Evolutionary conservation across 2,113 vertebrate species (phyloP), one percentile per base, ranked within the genome.

Genomic region (Anhinga rufa): DNA sequence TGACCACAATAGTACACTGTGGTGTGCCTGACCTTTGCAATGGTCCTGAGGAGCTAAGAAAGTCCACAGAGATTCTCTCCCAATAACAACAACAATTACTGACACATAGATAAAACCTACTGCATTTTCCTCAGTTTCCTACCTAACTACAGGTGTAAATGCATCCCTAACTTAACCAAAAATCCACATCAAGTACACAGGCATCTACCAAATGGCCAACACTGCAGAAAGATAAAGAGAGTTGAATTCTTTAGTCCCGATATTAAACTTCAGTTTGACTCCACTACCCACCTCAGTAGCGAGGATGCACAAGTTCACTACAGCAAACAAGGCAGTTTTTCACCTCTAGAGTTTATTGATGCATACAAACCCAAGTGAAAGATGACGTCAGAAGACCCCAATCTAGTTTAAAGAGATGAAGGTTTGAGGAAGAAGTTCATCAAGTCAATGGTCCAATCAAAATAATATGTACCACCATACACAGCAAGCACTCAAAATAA

Each of bases 1-100:
- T 1, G 25, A 58, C 36, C 44, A 44, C 1, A 2, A 26, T 0
- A 46, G n/a, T 4, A 54, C 28, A 8, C 12, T 32, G 32, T 10
- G 12, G 14, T 29, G 14, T 42, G n/a, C 17, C 57, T 55, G 78
- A 84, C 22, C 60, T 57, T 51, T 60, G n/a, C 42, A 90, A 68
- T 12, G 46, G 57, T 25, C 36, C 61, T 17, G 28, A 81, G 25
- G 69, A 85, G 38, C 38, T 64, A 32, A 61, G 66, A 78, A 84
- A 58, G 28, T 17, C 69, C 57, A 51, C 6, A 38, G 29, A 48
- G 42, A 75, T 68, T 60, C 22, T 49, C 34, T 82, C n/a, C 9
- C 0, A 0, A 80, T 42, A 77, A 87, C 6, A 70, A 48, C 3
- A 22, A 58, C n/a, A 42, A 29, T 31, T n/a, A 55, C 44, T n/a